Conservation (phyloP, 2,113 vertebrate species). For the Bettongia penicillata region DNA sequence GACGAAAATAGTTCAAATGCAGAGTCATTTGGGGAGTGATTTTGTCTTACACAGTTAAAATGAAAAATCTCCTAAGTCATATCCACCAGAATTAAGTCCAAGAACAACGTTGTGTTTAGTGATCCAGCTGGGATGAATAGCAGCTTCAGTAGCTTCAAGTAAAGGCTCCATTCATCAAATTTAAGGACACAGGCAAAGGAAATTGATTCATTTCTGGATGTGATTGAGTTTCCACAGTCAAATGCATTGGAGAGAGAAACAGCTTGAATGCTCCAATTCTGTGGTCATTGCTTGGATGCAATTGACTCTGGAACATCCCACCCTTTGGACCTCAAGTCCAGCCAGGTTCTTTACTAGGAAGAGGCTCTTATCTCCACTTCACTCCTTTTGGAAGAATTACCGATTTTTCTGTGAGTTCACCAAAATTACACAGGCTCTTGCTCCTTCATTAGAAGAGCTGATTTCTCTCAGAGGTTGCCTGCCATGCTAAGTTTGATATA, state of each 20-base stretch:
- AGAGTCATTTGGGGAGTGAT: conserved; percentile 75
- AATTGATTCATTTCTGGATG: conserved; percentile 78
- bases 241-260: conserved; percentile 73
- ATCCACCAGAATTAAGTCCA: conserved; percentile 79
- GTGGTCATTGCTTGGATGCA: conserved; percentile 56
- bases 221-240: conserved; percentile 79
- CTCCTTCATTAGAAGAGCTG: conserved; percentile 10
- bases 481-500: background rate
- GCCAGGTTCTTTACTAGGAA: conserved; percentile 21
- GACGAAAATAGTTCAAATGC: conserved; percentile 73
- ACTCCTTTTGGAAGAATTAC: conserved; percentile 4
- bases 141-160: conserved; percentile 79
- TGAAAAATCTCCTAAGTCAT: conserved; percentile 71
- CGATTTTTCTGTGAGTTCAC: conserved; percentile 18
- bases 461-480: conserved; percentile 32
- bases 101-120: conserved; percentile 77
- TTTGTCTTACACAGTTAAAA: conserved; percentile 75
- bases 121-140: conserved; percentile 75
- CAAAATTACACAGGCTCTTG: background rate
- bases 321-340: conserved; percentile 31
- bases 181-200: conserved; percentile 79
- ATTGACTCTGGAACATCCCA: conserved; percentile 44
- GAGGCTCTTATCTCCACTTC: conserved; percentile 29
- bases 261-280: conserved; percentile 71
- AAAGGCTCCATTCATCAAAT: conserved; percentile 82